Base-by-base conservation (phyloP, 2,888 invertebrate genomes). In the Phasia obesa region DNA sequence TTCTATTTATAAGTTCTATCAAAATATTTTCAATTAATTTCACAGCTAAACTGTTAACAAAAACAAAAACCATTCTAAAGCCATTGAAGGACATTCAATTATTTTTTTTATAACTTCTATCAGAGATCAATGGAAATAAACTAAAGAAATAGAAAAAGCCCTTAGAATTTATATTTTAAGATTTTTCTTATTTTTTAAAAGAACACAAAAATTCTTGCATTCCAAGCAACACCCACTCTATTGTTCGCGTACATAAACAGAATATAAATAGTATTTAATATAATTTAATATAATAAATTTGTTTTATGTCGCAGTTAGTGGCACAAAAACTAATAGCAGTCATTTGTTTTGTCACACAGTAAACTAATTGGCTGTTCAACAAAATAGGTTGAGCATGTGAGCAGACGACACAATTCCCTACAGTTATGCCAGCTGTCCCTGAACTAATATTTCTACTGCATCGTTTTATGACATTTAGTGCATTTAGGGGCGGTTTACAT, bases 261-360 rank as follows among this genome's bases (percentile, higher is more conserved):
- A 11, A 31, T 7, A 35, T 11, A 35, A 35, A 53, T 57, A 23
- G 23, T 17, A n/a, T n/a, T n/a, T n/a, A n/a, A n/a, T n/a, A 60
- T 69, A 62, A 77, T 81, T 76, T 70, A 65, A 71, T 71, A 77
- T 77, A 76, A 71, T 73, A 77, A 73, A 81, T 76, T 76, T 38
- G 71, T 60, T 57, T 62, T 67, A 74, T 57, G 73, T 62, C 62
- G 25, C 71, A 60, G 73, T 73, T 55, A 73, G 57, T 73, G 73
- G 77, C 35, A 77, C 27, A 69, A 21, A 55, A 69, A 78, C 77
- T 82, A 82, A 78, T 82, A 73, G 51, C 15, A 49, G 73, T 44
- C 31, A 82, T 82, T 82, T 78, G 78, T 69, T 25, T 70, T 69
- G 64, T 74, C 69, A 62, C 64, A 78, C 60, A 73, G 55, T 57